Evolutionary conservation across 2,888 invertebrate genomes (phyloP).

Genomic region (Calliopum simillimum): DNA sequence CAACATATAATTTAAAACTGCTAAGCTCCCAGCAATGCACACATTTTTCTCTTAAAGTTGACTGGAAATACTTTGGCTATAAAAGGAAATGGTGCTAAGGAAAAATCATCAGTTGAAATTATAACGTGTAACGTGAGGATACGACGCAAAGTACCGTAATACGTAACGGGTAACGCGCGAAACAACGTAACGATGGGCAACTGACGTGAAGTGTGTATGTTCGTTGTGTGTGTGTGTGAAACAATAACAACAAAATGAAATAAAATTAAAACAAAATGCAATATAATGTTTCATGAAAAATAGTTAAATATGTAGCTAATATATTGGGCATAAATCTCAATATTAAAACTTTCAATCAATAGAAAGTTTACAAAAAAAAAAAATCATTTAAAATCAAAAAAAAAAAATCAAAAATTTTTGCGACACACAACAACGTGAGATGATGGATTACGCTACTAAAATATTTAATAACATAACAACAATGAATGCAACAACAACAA

Average conservation of each 20-base stretch:
- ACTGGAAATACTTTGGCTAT: constrained; percentile 18
- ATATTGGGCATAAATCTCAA: not conserved
- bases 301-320: not conserved
- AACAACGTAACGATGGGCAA: not conserved
- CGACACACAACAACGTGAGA: too few relatives aligned
- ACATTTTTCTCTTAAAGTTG: not conserved
- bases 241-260: not conserved
- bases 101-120: constrained; percentile 10
- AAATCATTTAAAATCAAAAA: not conserved
- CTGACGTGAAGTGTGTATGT: constrained; percentile 6
- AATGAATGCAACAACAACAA: constrained; percentile 37
- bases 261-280: not conserved
- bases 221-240: too few relatives aligned
- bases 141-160: not conserved
- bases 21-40: too few relatives aligned
- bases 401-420: constrained; percentile 38
- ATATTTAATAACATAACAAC: constrained; percentile 47
- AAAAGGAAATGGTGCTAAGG: constrained; percentile 3
- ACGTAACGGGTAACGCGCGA: not conserved
- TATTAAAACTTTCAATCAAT: not conserved
- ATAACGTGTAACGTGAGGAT: constrained; percentile 1
- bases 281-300: not conserved
- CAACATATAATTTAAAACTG: too few relatives aligned
- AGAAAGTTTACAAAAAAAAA: not conserved
- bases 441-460: constrained; percentile 59